A percentile compares a stretch with the other conserved stretches of the same genome.
phyloP scores from a whole-genome alignment of 2,888 invertebrate genomes.

The Heteropelma amictum region DNA sequence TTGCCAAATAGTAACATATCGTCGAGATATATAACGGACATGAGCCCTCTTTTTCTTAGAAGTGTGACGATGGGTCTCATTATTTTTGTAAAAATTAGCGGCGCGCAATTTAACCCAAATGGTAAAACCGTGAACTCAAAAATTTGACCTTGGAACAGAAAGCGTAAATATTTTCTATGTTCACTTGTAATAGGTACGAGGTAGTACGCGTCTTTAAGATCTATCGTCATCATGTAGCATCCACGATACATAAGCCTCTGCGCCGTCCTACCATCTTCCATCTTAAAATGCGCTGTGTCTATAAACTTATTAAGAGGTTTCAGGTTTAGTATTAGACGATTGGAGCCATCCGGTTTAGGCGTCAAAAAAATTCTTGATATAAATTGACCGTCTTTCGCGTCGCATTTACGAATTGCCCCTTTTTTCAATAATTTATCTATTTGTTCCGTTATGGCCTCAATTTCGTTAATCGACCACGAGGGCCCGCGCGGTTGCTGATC shows the following conservation, averaged over 20 bases:
- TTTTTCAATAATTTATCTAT: no score
- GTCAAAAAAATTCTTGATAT: no score
- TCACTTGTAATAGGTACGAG: neutral
- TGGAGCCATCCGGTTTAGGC: no score
- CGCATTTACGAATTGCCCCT: no score
- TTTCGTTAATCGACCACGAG: no score
- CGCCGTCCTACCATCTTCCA: slow-evolving; percentile 60
- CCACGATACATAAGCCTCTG: slow-evolving; percentile 5
- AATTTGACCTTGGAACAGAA: slow-evolving; percentile 6
- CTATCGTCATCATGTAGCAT: slow-evolving; percentile 2
- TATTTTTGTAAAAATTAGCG: slow-evolving; percentile 27
- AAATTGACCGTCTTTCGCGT: no score
- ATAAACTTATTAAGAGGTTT: slow-evolving; percentile 61
- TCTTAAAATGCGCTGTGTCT: slow-evolving; percentile 60
- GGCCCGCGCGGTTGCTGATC: no score
- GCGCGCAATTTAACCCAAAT: slow-evolving; percentile 2
- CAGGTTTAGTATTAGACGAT: no score
- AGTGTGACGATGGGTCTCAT: slow-evolving; percentile 8
- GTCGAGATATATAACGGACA: slow-evolving; percentile 21
- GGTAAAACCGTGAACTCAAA: slow-evolving; percentile 20
- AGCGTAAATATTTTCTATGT: slow-evolving; percentile 27
- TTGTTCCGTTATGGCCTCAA: no score
- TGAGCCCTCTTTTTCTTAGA: neutral
- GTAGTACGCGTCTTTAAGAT: slow-evolving; percentile 41
- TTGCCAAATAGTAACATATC: slow-evolving; percentile 17